A percentile compares a stretch with the other conserved stretches of the same genome.
These are phyloP conservation scores for Dipodomys merriami DNA, from an alignment of 2,113 vertebrate species.

Conservation along the genomic window DNA sequence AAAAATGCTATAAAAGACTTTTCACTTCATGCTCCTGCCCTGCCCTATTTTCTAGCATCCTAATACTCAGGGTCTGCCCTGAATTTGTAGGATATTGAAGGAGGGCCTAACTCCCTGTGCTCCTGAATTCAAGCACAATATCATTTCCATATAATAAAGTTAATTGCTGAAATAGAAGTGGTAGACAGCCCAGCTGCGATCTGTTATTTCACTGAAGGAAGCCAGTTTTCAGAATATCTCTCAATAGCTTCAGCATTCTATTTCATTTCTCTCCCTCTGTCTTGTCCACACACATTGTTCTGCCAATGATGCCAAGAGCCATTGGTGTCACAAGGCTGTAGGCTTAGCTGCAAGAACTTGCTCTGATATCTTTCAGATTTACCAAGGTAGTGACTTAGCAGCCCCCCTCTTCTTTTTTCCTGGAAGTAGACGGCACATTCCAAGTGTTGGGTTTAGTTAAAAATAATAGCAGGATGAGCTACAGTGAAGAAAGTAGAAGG, in stretches of 20 bases:
- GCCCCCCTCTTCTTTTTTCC: constrained; percentile 15
- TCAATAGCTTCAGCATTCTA: constrained; percentile 7
- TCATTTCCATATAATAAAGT: constrained; percentile 37
- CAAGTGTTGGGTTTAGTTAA: constrained; percentile 56
- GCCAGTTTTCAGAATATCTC: constrained; percentile 52
- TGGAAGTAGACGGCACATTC: constrained; percentile 15
- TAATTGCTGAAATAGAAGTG: constrained; percentile 69
- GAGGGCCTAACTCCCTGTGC: background rate
- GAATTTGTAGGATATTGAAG: background rate
- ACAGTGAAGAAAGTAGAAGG: constrained; percentile 50
- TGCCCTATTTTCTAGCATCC: background rate
- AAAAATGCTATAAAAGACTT: background rate
- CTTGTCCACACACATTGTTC: background rate
- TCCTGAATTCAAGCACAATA: background rate
- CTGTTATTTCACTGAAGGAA: constrained; percentile 50
- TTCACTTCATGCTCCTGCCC: background rate
- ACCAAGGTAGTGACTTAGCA: constrained; percentile 24
- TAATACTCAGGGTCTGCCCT: background rate
- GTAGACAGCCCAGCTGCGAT: constrained; percentile 66
- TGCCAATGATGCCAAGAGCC: background rate
- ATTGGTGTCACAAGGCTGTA: constrained; percentile 14
- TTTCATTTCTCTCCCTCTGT: constrained; percentile 37
- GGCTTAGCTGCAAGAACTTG: background rate
- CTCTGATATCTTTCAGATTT: constrained; percentile 6
- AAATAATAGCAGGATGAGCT: constrained; percentile 61